Base-by-base conservation (phyloP, 2,113 vertebrate genomes). In the Hydrolagus affinis region DNA sequence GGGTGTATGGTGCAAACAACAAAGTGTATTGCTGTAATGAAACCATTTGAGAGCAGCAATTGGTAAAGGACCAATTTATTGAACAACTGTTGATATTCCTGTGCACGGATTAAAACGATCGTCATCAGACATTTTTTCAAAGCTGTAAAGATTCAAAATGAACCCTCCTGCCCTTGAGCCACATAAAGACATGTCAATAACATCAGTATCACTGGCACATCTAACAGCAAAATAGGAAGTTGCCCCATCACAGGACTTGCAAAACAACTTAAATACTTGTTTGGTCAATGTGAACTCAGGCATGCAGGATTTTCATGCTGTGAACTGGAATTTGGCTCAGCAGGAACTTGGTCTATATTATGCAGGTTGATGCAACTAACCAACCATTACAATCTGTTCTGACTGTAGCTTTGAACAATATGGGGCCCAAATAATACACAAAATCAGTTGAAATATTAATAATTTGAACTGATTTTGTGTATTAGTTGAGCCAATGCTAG, bases 291-390 rank as follows among this genome's bases (percentile, higher is more conserved):
- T 56, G 19, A 8, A 21, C 19, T 75, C 73, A 75, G 28, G 32
- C 73, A 75, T 75, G 73, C 32, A 44, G 56, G 19, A 75, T 44
- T 4, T 75, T 44, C 44, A 56, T 17, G 28, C 56, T 30, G 17
- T 75, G 30, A 75, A 75, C 73, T 56, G 32, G 73, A 75, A 75
- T 75, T 44, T 56, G 21, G 73, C 32, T 75, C 73, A 75, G 15
- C 73, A 75, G 73, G 73, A 75, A 75, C 56, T 75, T 30, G 56
- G 19, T 21, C 32, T 44, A 44, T 44, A 56, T 17, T 11, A 75
- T 75, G 32, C 73, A 75, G 28, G 73, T 19, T 44, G 0, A 10
- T 21, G 32, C 32, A 56, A 11, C 32, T 9, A 57, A 56, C 32
- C 8, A 56, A 56, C 8, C 17, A 56, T 17, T 75, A 21, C 32